phyloP scores from a whole-genome alignment of 2,113 vertebrate species.

The Apeltes quadracus region DNA sequence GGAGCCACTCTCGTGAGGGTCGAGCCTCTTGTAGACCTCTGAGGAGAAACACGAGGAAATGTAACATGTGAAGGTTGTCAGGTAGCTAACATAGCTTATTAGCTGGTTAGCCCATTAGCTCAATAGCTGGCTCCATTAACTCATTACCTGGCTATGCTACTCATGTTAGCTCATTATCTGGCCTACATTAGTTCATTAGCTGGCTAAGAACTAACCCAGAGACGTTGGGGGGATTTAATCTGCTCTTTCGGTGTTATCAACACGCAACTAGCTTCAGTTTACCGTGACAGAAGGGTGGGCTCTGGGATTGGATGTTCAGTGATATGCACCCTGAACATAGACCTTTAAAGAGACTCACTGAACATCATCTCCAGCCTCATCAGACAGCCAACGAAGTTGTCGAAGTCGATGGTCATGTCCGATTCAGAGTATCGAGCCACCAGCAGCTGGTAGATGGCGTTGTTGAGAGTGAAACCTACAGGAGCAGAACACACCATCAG shows the following conservation, averaged over 20 bases:
- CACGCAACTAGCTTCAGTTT: background rate
- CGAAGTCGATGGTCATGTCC: constrained; percentile 84
- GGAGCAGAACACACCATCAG: background rate
- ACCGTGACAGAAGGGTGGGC: background rate
- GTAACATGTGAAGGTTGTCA: background rate
- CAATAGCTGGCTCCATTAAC: no score
- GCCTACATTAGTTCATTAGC: no score
- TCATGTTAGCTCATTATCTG: background rate
- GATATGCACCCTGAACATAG: background rate
- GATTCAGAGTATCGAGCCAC: constrained; percentile 75
- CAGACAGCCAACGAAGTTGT: constrained; percentile 87
- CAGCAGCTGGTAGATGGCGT: constrained; percentile 85
- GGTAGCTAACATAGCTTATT: background rate
- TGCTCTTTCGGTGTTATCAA: background rate
- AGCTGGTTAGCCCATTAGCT: background rate
- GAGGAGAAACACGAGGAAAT: constrained; percentile 12
- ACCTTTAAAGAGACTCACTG: constrained; percentile 79
- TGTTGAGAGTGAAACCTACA: constrained; percentile 86
- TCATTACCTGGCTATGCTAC: background rate
- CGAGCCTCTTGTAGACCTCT: constrained; percentile 74
- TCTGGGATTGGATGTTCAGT: no score
- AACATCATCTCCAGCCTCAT: constrained; percentile 89
- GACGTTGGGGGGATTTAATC: background rate
- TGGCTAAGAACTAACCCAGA: background rate
- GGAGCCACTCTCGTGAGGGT: constrained; percentile 52